Base-by-base conservation (phyloP, 2,113 vertebrate genomes). In the Saguinus imperator region DNA sequence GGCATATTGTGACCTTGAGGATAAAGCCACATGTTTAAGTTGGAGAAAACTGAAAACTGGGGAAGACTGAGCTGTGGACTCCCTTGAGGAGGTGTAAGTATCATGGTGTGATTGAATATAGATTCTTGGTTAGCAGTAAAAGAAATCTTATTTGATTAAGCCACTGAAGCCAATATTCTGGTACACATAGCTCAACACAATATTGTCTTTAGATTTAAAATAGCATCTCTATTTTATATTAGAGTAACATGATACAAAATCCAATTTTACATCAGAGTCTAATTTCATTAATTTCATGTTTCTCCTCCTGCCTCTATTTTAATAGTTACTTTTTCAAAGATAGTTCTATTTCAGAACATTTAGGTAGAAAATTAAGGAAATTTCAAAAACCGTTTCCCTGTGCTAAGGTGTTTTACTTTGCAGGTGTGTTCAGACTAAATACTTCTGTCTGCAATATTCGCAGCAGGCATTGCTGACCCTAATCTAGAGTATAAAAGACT, bases 381-480 rank as follows among this genome's bases (percentile, higher is more conserved):
- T 52, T 48, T 95, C 57, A 25, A 70, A 81, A 80, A 52, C 45
- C 32, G n/a, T 72, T 79, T 58, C n/a, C 21, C 1, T 91, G 25
- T 23, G 14, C 57, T 84, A 32, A 96, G 61, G 73, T 45, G 61
- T 61, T 80, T 89, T 84, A 29, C 8, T 94, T 87, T 64, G 43
- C 64, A 87, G 55, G 25, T 80, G 72, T 87, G 79, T 83, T 64
- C 89, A 89, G 75, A 91, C 94, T 93, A 97, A 97, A 89, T 84
- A 52, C 58, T 48, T 93, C 57, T 80, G 75, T 52, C 64, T 86
- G 32, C 50, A 64, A 4, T 94, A 94, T 76, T 94, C 83, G 97
- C 91, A 92, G 87, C 25, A 94, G 81, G 72, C 29, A 37, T 94
- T 14, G 4, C 72, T 96, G 87, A 96, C 81, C 76, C 52, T 88